Evolutionary conservation across 2,113 vertebrate genomes (phyloP), one percentile per base, ranked within the genome.

Genomic region (Etia nguti): DNA sequence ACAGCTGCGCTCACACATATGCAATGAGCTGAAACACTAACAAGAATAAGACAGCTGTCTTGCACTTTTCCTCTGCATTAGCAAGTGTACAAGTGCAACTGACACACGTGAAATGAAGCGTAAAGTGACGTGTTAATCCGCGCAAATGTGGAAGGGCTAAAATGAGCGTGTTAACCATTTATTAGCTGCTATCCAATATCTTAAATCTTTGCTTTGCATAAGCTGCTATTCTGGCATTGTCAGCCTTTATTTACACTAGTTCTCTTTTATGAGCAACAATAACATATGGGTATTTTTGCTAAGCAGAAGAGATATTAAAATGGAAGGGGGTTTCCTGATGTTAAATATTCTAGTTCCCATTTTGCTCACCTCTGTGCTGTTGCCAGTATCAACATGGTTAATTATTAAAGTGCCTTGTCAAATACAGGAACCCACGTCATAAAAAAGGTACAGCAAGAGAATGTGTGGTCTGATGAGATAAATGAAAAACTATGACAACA

Each of bases 1-100:
- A 92, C 96, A 96, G 94, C 96, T 96, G 96, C 89, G 4, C 91
- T 93, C 92, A 90, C 88, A 92, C 82, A 87, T 79, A 92, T 10
- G 88, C 92, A 93, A 8, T 85, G 86, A 93, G 87, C 73, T 88
- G 91, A 91, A 82, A 89, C 92, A 68, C 26, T 41, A 77, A 83
- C 83, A 46, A 80, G 57, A 92, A 86, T 68, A 79, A 84, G 75
- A 65, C 89, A 86, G 86, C 83, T 93, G 89, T 75, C 38, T 60
- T 54, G 50, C 79, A 29, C 60, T 82, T 62, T 84, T 60, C 18
- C 36, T 15, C 62, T 79, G 75, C 86, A 80, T 65, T 43, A 36
- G 54, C 57, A 80, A 31, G 48, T 54, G 15, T 10, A 77, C 36
- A 65, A 81, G 62, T 57, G 22, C 85, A 81, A 84, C 55, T 26